Evolutionary conservation across 1,140 invertebrate species (phyloP), one percentile per base, ranked within the genome.

Genomic region (Drosophila grimshawi): DNA sequence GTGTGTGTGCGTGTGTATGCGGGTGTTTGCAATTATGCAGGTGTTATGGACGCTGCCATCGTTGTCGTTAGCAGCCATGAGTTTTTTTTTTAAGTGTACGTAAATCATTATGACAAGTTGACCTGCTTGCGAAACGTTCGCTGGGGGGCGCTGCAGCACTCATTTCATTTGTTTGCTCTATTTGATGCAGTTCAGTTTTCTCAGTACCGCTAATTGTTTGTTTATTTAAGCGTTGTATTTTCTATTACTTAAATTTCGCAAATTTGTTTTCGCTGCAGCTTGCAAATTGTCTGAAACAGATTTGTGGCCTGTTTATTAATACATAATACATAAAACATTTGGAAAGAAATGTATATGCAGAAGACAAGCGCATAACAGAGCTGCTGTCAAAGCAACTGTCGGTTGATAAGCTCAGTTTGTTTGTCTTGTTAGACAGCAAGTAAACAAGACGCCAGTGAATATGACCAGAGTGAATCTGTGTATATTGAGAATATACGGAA

Each of bases 41-140:
- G 81, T 85, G 73, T 70, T 76, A 48, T 46, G 56, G 49, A 61
- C 49, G 55, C 43, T 27, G 39, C 2, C 41, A 57, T 62, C 51
- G 55, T 76, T 56, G 71, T 61, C 32, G 75, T 51, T 75, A 53
- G 67, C 76, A 46, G 80, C 59, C 52, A 60, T 69, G 27, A 63
- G 81, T 69, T 75, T 43, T n/a, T 43, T 43, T n/a, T 33, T 33
- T 33, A 2, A 2, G 0, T 68, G 73, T 59, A 81, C 76, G 75
- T 86, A 81, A 86, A 81, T 86, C 80, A 79, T 86, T 79, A 73
- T 86, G 83, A 88, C 83, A 88, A 86, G 83, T 83, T 86, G 83
- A 86, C 83, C 83, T 71, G 83, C 76, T 86, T 88, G 75, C 68
- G 68, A 86, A 74, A 79, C 55, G 59, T 65, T 46, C 63, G 32